These are phyloP conservation scores for Conops quadrifasciatus DNA, from an alignment of 2,888 invertebrate genomes.

Conservation along the genomic window DNA sequence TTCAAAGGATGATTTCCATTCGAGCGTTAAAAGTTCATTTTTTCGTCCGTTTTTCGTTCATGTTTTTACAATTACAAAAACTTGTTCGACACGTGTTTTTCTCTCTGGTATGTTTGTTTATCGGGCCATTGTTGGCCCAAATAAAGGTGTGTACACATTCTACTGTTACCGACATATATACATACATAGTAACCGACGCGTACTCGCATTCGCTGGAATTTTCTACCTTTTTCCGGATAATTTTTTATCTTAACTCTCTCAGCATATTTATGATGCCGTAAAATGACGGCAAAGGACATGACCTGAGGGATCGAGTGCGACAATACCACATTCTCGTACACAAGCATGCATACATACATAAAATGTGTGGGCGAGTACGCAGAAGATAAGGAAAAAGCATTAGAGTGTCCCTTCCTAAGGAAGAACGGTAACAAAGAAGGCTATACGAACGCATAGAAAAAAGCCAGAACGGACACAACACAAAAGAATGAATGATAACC, in stretches of 20 bases:
- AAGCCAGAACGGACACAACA: no score
- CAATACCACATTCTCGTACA: no score
- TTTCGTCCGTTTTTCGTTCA: no score
- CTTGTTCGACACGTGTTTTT: slow-evolving; percentile 31
- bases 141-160: not conserved
- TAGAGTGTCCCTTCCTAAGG: no score
- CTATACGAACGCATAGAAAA: no score
- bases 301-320: not conserved
- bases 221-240: not conserved
- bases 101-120: not conserved
- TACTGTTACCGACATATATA: not conserved
- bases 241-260: not conserved
- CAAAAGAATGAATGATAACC: no score
- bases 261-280: slow-evolving; percentile 5
- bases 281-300: not conserved
- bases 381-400: no score
- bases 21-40: no score
- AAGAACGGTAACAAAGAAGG: no score
- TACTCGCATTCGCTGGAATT: not conserved
- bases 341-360: not conserved
- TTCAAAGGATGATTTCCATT: no score
- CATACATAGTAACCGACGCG: not conserved
- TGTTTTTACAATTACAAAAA: slow-evolving; percentile 20
- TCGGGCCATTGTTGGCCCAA: not conserved
- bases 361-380: no score